Conservation (phyloP, 2,797 vertebrate species). For the Lateolabrax maculatus region DNA sequence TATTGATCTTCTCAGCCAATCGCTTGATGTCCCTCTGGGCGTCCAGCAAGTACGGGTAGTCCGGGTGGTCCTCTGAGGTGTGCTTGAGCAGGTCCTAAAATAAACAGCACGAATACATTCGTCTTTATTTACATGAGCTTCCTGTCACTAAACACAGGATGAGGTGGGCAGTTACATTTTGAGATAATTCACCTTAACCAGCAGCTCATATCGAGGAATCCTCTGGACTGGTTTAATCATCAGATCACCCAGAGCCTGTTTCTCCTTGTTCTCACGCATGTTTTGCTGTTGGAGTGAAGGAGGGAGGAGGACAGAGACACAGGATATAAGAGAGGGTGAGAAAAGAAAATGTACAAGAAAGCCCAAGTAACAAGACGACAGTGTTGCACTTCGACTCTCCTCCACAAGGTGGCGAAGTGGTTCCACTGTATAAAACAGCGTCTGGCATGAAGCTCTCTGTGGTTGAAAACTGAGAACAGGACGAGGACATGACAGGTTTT, state of each 20-base stretch:
- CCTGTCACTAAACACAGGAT: not conserved
- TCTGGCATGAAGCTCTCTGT: not conserved
- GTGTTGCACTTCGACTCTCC: conserved; percentile 18
- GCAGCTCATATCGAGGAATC: conserved; percentile 96
- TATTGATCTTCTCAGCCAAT: conserved; percentile 96
- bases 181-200: conserved; percentile 91
- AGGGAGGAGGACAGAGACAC: not conserved
- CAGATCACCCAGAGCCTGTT: conserved; percentile 96
- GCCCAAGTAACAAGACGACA: not conserved
- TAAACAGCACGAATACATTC: not conserved
- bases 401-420: conserved; percentile 63
- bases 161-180: not conserved
- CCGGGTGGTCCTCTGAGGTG: conserved; percentile 95
- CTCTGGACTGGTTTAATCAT: conserved; percentile 99
- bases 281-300: conserved; percentile 88
- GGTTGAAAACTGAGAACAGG: conserved; percentile 31
- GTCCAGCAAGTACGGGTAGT: conserved; percentile 90
- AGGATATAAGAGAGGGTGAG: not conserved
- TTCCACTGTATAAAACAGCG: not conserved
- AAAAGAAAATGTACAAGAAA: not conserved
- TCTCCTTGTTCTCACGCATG: conserved; percentile 99
- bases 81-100: conserved; percentile 96
- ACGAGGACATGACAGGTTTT: conserved; percentile 25
- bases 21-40: conserved; percentile 97
- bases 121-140: not conserved